Percentiles rank a stretch among this genome's conserved stretches.
These are phyloP conservation scores for Cepphus grylle DNA, from an alignment of 2,113 vertebrate species.

Conservation along the genomic window DNA sequence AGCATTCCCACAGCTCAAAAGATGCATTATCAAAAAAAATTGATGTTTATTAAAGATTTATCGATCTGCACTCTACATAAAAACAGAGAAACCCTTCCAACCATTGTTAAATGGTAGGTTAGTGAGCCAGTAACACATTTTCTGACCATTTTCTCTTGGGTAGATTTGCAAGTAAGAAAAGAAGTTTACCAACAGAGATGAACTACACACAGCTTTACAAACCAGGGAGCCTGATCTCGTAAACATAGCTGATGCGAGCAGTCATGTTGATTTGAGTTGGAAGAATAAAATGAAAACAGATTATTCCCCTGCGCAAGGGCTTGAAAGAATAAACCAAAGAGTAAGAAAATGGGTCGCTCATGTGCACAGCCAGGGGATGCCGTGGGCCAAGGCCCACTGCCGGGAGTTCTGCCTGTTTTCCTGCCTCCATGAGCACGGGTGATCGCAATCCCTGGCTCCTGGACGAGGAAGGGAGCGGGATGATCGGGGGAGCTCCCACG, in stretches of 20 bases:
- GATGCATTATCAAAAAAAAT: background rate
- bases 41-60: conserved; percentile 55
- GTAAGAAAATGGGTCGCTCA: background rate
- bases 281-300: background rate
- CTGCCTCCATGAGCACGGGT: accelerated
- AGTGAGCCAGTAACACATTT: background rate
- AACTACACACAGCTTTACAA: background rate
- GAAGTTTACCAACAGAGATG: background rate
- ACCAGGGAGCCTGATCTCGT: background rate
- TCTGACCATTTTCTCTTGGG: background rate
- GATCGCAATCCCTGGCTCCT: accelerated
- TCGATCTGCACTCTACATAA: background rate
- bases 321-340: background rate
- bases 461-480: background rate
- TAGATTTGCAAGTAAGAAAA: background rate
- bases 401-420: background rate
- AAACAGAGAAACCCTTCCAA: conserved; percentile 19
- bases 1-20: conserved; percentile 5
- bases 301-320: background rate
- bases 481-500: background rate
- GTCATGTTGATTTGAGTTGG: background rate
- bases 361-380: background rate
- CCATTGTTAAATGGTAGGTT: background rate
- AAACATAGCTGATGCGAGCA: background rate
- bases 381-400: background rate